These are phyloP conservation scores for Eledone cirrhosa DNA, from an alignment of 2,888 invertebrate genomes.

Conservation along the genomic window DNA sequence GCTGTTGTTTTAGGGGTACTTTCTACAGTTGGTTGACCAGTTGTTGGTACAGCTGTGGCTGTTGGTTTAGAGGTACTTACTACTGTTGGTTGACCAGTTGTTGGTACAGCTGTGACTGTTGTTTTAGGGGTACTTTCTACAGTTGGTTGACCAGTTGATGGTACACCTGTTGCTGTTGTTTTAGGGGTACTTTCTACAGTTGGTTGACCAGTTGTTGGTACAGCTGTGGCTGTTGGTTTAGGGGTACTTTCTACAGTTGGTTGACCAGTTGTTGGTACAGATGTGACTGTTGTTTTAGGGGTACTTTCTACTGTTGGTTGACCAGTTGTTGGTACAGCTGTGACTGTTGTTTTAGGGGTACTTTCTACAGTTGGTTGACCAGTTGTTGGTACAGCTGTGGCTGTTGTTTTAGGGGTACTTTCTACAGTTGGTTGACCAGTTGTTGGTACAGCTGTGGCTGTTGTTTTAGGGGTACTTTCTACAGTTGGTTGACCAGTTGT, in stretches of 20 bases:
- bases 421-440: neutral
- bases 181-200: neutral
- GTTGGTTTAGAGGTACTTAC: neutral
- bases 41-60: neutral
- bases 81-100: neutral
- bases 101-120: neutral
- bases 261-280: too few relatives aligned
- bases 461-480: too few relatives aligned
- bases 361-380: too few relatives aligned
- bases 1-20: too few relatives aligned
- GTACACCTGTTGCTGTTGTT: too few relatives aligned
- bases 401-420: neutral
- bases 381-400: neutral
- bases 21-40: too few relatives aligned
- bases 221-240: neutral
- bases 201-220: neutral
- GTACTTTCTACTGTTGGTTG: too few relatives aligned
- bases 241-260: too few relatives aligned
- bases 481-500: too few relatives aligned
- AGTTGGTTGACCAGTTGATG: too few relatives aligned
- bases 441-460: too few relatives aligned
- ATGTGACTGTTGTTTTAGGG: too few relatives aligned
- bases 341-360: neutral
- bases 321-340: neutral
- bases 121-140: neutral